Percentiles rank a stretch among this genome's conserved stretches.
Evolutionary conservation across 2,888 invertebrate genomes (phyloP).

Genomic region (Vannuccia rotundouncinata): DNA sequence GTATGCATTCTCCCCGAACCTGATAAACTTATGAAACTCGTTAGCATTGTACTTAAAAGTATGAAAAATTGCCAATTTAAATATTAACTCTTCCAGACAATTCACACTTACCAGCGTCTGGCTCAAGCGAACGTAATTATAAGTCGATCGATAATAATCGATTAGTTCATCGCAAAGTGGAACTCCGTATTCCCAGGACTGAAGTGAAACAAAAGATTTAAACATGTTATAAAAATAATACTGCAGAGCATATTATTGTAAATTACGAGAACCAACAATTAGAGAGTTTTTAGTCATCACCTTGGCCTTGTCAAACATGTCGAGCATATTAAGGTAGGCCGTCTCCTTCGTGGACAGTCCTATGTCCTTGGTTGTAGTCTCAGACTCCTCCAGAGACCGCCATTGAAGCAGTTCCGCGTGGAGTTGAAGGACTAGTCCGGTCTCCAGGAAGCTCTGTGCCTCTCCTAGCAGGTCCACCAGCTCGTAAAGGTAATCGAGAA

Average conservation of each 20-base stretch:
- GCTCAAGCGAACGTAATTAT: conserved; percentile 79
- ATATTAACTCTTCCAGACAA: too few relatives aligned
- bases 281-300: too few relatives aligned
- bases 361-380: neutral
- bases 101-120: conserved; percentile 64
- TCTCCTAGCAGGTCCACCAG: conserved; percentile 81
- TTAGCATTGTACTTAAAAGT: too few relatives aligned
- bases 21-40: too few relatives aligned
- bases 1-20: too few relatives aligned
- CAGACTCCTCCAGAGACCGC: neutral
- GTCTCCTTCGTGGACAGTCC: conserved; percentile 66
- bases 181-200: conserved; percentile 92
- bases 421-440: conserved; percentile 84
- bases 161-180: conserved; percentile 83
- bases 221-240: neutral
- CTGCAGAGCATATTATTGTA: neutral
- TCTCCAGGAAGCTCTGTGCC: conserved; percentile 85
- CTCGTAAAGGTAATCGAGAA: conserved; percentile 73
- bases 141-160: conserved; percentile 74
- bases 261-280: neutral
- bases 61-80: too few relatives aligned
- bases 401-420: conserved; percentile 73
- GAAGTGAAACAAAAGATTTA: conserved; percentile 43
- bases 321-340: conserved; percentile 77
- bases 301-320: conserved; percentile 87